Evolutionary conservation across 2,888 invertebrate genomes (phyloP), one percentile per base, ranked within the genome.

Genomic region (Trichogramma dendrolimi): DNA sequence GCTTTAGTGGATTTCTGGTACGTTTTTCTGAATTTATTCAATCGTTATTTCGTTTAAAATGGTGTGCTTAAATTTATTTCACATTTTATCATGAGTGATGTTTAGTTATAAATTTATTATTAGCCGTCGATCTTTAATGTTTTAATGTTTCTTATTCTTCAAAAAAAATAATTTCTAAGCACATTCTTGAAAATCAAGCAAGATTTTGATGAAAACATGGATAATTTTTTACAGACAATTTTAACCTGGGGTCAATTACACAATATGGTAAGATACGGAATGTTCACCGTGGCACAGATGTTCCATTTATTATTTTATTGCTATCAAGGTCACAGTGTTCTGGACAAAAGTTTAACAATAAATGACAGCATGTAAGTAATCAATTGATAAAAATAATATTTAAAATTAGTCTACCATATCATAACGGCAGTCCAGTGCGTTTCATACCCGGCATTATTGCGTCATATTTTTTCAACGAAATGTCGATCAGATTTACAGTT

Each of bases 291-390:
- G 1, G 59, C 61, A 4, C 61, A 64, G 60, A 52, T 62, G 38
- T 53, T 59, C 53, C 64, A 64, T 48, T 52, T 67, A 6, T 66
- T 63, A 46, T 61, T 62, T 41, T 60, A 60, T 8, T 61, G 66
- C 48, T 5, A 61, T 27, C 64, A 60, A 2, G 67, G 67, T 4
- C 62, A 67, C 44, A 55, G 56, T n/a, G 10, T 66, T 7, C 52
- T 66, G 27, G 62, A 67, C 41, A 53, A 66, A 57, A 67, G 66
- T 46, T 6, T 55, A 11, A 41, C 7, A 14, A 50, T 11, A 53
- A 46, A 40, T 8, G 14, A 60, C n/a, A 46, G 27, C 52, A 14
- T 39, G 58, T 51, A 14, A 46, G 10, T 11, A 10, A 40, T 11
- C 27, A 27, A 27, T 10, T 40, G 2, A 6, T 61, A 6, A 27